Base-by-base conservation (phyloP, 2,797 vertebrate species). In the Molothrus ater region DNA sequence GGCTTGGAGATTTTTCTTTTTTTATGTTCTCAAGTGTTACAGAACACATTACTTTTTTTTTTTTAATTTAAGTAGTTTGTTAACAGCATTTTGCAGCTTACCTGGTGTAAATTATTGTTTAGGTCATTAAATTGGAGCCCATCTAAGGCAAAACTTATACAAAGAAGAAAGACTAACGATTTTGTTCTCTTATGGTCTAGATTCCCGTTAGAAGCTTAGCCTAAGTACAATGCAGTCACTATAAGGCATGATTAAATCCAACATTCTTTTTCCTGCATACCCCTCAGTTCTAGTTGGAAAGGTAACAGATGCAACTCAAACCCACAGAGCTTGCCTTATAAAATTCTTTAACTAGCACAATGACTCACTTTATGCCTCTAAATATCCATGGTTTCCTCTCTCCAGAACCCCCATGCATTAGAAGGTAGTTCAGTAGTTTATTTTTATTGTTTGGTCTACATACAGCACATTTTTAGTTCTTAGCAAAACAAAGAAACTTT, bases 381-480 rank as follows among this genome's bases (percentile, higher is more conserved):
- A 97, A 98, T 98, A 97, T 97, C 98, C 97, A 97, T 95, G 95
- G 97, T 97, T 98, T 98, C 97, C 97, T 98, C 96, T 97, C 96
- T 97, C 79, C 96, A 97, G 96, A 97, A 97, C 96, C 96, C 96
- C 96, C 93, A 95, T 97, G 96, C 96, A 97, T 98, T 97, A 98
- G 96, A 97, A 97, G 96, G 97, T 97, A 97, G 97, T 96, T 97
- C 96, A 91, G 97, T 96, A 97, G 97, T 98, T 98, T 98, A 98
- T 98, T 98, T 98, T 98, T 98, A 98, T 98, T 98, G 97, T 98
- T 98, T 98, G 96, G 95, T 97, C 97, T 98, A 98, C 97, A 97
- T 97, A 98, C 95, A 96, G 97, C 93, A 97, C 96, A 97, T 97
- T 97, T 98, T 98, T 97, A 96, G 96, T 97, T 96, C 95, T 93